Base-by-base conservation (phyloP, 2,797 vertebrate species). In the Dryobates pubescens region DNA sequence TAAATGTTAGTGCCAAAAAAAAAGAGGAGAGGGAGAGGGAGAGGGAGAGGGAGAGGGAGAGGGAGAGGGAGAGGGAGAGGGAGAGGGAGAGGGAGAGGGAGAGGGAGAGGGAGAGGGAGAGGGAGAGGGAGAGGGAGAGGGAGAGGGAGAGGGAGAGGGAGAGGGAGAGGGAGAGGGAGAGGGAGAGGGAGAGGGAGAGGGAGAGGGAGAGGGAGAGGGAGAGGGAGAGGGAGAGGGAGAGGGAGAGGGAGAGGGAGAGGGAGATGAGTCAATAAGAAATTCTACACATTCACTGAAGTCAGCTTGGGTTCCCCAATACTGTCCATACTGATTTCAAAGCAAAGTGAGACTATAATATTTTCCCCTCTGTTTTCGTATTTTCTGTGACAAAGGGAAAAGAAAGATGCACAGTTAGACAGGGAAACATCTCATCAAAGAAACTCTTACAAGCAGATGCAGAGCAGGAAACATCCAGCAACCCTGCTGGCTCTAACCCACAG, bases 391-490 rank as follows among this genome's bases (percentile, higher is more conserved):
- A 49, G 26, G 68, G 51, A 62, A 83, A 79, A 77, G 54, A 63
- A 88, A 68, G 68, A 82, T 13, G 3, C 24, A 17, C 8, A 38
- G 43, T 45, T 30, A 75, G 73, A 62, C 47, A 78, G 75, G n/a
- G 45, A 88, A 92, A 88, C 79, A 71, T 68, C 38, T 86, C 69
- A 20, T 82, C 89, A 91, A 89, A 89, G 78, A 32, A 89, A 91
- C 84, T 93, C 76, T 90, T 85, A 70, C 56, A 83, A 86, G 81
- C 87, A 95, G 78, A 96, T 84, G 62, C 19, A 74, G 49, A 24
- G 54, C 54, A 92, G 67, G 73, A 93, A 97, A 92, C 54, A 94
- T 87, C 80, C 91, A 93, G 93, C 79, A 95, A 85, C 77, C 18
- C 86, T 41, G 64, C 84, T 94, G 95, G 88, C 90, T 88, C 63